Percentiles rank a stretch among this genome's conserved stretches.
These are phyloP conservation scores for human (Homo sapiens) DNA, from an alignment of 2,113 vertebrate species.

Conservation along the genomic window DNA sequence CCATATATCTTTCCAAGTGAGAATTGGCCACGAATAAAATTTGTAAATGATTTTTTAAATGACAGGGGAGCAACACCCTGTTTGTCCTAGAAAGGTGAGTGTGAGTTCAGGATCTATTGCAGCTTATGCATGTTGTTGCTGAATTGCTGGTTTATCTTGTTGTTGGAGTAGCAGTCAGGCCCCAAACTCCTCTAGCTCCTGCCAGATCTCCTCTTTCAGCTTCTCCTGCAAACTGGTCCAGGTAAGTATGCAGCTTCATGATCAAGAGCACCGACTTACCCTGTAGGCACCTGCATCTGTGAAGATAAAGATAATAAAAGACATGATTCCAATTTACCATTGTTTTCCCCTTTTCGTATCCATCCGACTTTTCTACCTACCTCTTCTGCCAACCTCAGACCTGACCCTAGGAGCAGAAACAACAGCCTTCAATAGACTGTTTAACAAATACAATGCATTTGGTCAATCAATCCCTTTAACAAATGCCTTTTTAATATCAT, in stretches of 20 bases:
- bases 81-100: not conserved
- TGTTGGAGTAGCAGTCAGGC: not conserved
- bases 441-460: not conserved
- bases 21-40: not conserved
- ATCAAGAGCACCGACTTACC: not conserved
- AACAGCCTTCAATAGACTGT: not conserved
- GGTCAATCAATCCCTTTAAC: not conserved
- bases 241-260: rapidly evolving
- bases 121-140: not conserved
- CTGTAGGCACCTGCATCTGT: not conserved
- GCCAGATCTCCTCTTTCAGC: not conserved
- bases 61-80: not conserved
- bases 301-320: not conserved
- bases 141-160: not conserved
- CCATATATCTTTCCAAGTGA: not conserved
- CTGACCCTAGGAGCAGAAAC: not conserved
- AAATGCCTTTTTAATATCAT: not conserved
- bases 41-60: not conserved
- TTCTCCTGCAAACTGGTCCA: not conserved
- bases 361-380: not conserved
- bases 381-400: not conserved
- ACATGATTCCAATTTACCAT: not conserved
- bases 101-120: not conserved
- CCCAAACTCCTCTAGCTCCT: not conserved
- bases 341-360: not conserved